Percentiles rank a stretch among this genome's conserved stretches.
Evolutionary conservation across 2,113 vertebrate species (phyloP).

Genomic region (Dermatemys mawii): DNA sequence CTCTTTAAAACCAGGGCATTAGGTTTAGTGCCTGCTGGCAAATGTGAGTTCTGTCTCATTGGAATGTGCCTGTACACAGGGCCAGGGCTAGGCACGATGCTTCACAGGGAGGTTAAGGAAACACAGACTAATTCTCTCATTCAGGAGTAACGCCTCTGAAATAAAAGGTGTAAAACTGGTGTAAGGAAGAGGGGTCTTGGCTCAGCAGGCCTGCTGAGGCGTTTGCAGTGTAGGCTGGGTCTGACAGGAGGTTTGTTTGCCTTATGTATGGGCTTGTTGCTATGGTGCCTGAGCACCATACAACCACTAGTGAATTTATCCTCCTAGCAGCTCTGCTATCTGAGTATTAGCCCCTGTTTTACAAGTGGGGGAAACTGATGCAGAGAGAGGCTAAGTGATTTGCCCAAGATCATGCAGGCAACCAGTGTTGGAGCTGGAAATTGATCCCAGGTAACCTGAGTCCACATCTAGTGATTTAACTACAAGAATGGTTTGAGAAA

Average conservation of each 20-base stretch:
- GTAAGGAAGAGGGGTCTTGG: not conserved
- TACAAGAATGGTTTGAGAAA: not conserved
- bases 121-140: not conserved
- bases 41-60: not conserved
- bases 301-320: not conserved
- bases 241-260: not conserved
- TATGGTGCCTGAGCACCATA: not conserved
- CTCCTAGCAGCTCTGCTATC: not conserved
- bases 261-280: not conserved
- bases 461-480: not conserved
- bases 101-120: not conserved
- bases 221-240: accelerated
- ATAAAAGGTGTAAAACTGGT: not conserved
- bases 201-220: not conserved
- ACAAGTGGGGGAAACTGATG: not conserved
- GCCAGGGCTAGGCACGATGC: not conserved
- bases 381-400: not conserved
- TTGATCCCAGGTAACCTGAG: not conserved
- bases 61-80: not conserved
- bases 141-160: not conserved
- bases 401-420: not conserved
- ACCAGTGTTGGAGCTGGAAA: not conserved
- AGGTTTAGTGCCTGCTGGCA: not conserved
- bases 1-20: not conserved
- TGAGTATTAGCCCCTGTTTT: not conserved